Percentiles rank a stretch among this genome's conserved stretches.
Conservation (phyloP, 2,113 vertebrate species). For the Ivindomyrus marchei region DNA sequence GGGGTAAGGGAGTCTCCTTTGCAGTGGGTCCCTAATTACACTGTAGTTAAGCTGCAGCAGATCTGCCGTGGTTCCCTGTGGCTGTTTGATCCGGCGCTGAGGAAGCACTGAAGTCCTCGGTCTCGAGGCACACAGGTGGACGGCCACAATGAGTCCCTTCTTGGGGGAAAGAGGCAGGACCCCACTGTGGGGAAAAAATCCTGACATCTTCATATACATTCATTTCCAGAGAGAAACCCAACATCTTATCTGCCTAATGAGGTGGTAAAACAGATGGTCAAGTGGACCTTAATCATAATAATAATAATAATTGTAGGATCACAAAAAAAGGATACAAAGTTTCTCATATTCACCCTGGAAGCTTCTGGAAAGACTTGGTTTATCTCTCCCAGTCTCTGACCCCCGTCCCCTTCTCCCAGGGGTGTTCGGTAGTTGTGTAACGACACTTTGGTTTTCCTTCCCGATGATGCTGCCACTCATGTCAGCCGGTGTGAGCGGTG, state of each 20-base stretch:
- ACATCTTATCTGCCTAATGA: neutral
- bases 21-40: slow-evolving; percentile 8
- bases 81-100: neutral
- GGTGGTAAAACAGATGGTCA: neutral
- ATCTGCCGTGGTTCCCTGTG: neutral
- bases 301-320: neutral
- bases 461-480: neutral
- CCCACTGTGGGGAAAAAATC: neutral
- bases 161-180: neutral
- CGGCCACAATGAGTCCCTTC: neutral
- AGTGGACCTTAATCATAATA: neutral
- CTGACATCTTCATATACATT: neutral
- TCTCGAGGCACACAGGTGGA: neutral
- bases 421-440: neutral
- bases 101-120: neutral
- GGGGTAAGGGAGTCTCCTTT: slow-evolving; percentile 32
- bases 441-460: neutral
- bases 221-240: neutral
- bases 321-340: neutral
- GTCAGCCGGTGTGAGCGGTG: neutral
- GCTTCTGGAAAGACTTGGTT: neutral
- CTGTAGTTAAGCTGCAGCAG: neutral
- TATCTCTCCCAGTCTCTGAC: neutral
- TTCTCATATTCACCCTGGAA: neutral
- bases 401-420: neutral